Evolutionary conservation across 1,140 invertebrate species (phyloP).

Genomic region (Planococcus citri): DNA sequence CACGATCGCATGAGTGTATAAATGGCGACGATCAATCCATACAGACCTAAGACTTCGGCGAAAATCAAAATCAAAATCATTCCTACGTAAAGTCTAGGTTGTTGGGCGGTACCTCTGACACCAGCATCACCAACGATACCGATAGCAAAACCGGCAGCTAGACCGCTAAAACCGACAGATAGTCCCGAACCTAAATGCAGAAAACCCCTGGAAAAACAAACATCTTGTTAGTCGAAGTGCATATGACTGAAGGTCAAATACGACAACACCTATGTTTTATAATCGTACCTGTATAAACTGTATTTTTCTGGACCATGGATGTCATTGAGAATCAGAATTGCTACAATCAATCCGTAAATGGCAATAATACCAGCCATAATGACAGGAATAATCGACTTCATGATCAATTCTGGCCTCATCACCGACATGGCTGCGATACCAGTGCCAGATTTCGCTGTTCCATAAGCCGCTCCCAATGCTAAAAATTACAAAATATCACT

Average conservation of each 20-base stretch:
- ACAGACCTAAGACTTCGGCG: conserved; percentile 99
- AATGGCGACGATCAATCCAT: conserved; percentile 98
- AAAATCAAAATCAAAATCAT: conserved; percentile 99
- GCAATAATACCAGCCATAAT: conserved; percentile 99
- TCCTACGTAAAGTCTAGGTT: conserved; percentile 95
- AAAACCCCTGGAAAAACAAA: conserved; percentile 66
- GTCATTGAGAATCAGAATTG: conserved; percentile 87
- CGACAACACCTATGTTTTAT: background rate
- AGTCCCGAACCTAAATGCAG: conserved; percentile 93
- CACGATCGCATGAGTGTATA: conserved; percentile 37
- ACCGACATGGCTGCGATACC: conserved; percentile 99
- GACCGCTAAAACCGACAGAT: conserved; percentile 90
- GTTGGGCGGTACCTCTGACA: conserved; percentile 95
- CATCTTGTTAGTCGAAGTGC: no score
- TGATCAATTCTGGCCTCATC: conserved; percentile 98
- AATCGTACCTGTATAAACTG: conserved; percentile 75
- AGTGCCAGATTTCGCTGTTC: conserved; percentile 97
- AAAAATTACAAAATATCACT: no score
- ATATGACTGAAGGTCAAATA: background rate
- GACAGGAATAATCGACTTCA: conserved; percentile 99
- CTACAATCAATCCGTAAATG: conserved; percentile 98
- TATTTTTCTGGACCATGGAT: conserved; percentile 51
- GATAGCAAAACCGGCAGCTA: conserved; percentile 96
- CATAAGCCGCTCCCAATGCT: conserved; percentile 98
- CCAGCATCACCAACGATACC: conserved; percentile 98